A percentile compares a stretch with the other conserved stretches of the same genome.
Conservation (phyloP, 2,113 vertebrate genomes). For the Numida meleagris region DNA sequence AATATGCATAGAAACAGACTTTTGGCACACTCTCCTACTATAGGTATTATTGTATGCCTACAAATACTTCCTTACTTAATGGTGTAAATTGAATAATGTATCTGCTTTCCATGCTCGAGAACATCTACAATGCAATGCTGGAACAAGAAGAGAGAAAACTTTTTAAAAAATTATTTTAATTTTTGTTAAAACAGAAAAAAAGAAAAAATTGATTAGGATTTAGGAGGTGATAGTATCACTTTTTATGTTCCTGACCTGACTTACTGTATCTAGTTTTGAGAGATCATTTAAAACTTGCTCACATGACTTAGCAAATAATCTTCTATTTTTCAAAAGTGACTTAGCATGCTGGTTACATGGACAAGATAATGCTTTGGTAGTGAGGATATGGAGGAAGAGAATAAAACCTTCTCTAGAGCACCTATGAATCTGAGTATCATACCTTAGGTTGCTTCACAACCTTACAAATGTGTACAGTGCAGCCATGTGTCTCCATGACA, state of each 20-base stretch:
- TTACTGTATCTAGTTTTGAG: background rate
- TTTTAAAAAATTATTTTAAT: background rate
- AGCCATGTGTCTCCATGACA: background rate
- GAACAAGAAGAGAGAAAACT: background rate
- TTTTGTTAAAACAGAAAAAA: background rate
- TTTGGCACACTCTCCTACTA: background rate
- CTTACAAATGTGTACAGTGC: background rate
- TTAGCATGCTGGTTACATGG: background rate
- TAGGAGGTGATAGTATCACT: rapidly evolving
- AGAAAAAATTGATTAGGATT: background rate
- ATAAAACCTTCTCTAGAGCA: background rate
- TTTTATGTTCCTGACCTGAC: background rate
- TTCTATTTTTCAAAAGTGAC: background rate
- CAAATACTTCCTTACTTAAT: background rate
- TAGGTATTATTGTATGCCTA: background rate
- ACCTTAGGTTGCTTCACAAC: background rate
- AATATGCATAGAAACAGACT: background rate
- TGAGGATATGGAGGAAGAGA: background rate
- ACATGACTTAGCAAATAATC: background rate
- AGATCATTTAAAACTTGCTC: background rate
- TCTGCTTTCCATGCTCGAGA: background rate
- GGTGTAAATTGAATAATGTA: background rate
- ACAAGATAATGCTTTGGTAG: background rate
- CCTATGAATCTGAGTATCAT: background rate
- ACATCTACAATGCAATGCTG: background rate